Base-by-base conservation (phyloP, 1,140 invertebrate species). In the Sycophaga agraensis region DNA sequence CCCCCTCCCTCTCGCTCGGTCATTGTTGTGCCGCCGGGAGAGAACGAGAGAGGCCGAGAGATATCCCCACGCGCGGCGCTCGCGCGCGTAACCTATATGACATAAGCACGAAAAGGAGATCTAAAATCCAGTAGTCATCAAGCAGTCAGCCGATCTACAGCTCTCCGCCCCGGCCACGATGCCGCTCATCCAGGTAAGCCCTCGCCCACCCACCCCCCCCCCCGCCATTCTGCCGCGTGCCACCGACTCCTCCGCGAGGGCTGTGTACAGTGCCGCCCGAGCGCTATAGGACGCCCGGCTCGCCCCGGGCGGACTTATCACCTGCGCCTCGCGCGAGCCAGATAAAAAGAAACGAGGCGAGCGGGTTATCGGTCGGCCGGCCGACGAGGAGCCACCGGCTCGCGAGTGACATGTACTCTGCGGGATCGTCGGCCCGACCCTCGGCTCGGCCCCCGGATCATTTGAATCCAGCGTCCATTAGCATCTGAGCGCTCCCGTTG, bases 121-220 rank as follows among this genome's bases (percentile, higher is more conserved):
- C 12, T 24, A 5, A 45, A 53, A 53, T 48, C 11, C 59, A 54
- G 59, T 62, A 55, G 59, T 54, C 43, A 55, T 19, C 43, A 8
- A 55, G 50, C 22, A 16, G 59, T 28, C 59, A 12, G 12, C 39
- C 39, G 24, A 37, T 21, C 59, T 12, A 50, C 59, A 54, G 11
- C 28, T n/a, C 4, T 17, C 21, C 34, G 17, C 35, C n/a, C n/a
- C n/a, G n/a, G n/a, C n/a, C 16, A 21, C 19, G 5, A 55, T 55
- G 59, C 55, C 59, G 43, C 59, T 62, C 26, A 34, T 55, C 6
- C 51, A 62, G 45, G 59, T 62, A 49, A 14, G 50, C 17, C 14
- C 14, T 14, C 16, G 37, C 37, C 5, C 16, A 4, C 6, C 37
- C 37, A n/a, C 5, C 5, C 37, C 16, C 37, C 4, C 37, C 37